Evolutionary conservation across 2,797 vertebrate genomes (phyloP), one percentile per base, ranked within the genome.

Genomic region (Crocidura indochinensis): DNA sequence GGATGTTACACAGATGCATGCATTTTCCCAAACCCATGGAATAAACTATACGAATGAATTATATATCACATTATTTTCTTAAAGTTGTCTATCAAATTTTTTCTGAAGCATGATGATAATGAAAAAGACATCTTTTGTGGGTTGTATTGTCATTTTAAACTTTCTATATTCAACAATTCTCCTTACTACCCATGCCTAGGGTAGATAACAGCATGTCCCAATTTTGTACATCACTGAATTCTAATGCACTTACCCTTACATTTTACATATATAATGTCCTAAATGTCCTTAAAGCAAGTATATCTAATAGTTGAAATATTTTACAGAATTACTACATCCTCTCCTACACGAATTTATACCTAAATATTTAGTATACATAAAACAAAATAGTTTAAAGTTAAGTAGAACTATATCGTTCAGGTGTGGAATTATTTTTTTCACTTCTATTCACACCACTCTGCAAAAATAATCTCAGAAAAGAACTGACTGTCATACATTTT

Each of bases 61-160:
- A 26, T 49, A 68, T 64, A 24, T 64, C 7, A 75, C 56, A 38
- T 46, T 5, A 27, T 78, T 51, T 2, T 51, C 62, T 38, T 27
- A 92, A 79, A 75, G 0, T 2, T 60, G 68, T 80, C 19, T 76
- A 62, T 29, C 65, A 27, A 85, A 38, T 14, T 15, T 49, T 38
- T 77, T 56, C 60, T 77, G 51, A 11, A 77, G 19, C 38, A 29
- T 24, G 38, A n/a, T 75, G 62, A 84, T 29, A 46, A 78, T 75
- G 20, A 82, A 82, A 10, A 88, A 11, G 4, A 84, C 14, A 26
- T 3, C 24, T 60, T 20, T 10, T 60, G 46, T 62, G 19, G 26
- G 5, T 7, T 19, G 15, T 56, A 67, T 31, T 72, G 24, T 77
- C 19, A 80, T 46, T 89, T 89, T 29, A 81, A 91, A 77, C 68